Conservation (phyloP, 2,113 vertebrate species). For the Manacus vitellinus region DNA sequence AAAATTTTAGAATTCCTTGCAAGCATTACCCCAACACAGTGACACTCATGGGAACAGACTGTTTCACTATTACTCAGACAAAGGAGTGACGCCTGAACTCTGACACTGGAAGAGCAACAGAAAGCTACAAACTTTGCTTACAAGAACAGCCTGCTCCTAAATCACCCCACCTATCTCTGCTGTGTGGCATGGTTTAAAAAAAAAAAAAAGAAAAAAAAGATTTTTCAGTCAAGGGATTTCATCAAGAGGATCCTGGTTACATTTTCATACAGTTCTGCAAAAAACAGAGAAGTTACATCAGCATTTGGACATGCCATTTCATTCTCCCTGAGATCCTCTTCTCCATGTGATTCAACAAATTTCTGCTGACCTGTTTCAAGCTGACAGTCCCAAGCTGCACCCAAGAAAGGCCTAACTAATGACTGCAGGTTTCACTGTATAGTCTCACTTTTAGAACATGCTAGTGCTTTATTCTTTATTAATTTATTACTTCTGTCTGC, state of each 20-base stretch:
- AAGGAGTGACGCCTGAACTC: background rate
- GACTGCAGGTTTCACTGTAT: background rate
- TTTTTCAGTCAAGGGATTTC: background rate
- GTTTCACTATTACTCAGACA: background rate
- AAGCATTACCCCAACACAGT: background rate
- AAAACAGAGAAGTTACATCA: background rate
- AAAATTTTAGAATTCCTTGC: conserved; percentile 17
- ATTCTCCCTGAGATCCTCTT: background rate
- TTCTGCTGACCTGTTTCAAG: background rate
- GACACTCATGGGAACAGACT: background rate
- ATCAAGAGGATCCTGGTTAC: background rate
- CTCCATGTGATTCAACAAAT: background rate
- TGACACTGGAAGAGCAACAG: background rate
- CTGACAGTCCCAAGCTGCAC: background rate
- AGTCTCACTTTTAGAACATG: background rate
- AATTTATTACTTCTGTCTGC: background rate
- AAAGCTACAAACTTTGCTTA: conserved; percentile 1
- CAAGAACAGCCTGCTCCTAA: background rate
- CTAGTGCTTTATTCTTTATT: background rate
- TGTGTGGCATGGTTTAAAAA: background rate
- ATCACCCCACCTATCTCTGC: background rate
- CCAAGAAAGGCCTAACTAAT: background rate
- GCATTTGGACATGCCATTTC: background rate
- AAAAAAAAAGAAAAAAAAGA: background rate
- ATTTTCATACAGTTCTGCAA: background rate